A percentile compares a stretch with the other conserved stretches of the same genome.
Evolutionary conservation across 2,113 vertebrate genomes (phyloP).

Genomic region (Brachirus orientalis): DNA sequence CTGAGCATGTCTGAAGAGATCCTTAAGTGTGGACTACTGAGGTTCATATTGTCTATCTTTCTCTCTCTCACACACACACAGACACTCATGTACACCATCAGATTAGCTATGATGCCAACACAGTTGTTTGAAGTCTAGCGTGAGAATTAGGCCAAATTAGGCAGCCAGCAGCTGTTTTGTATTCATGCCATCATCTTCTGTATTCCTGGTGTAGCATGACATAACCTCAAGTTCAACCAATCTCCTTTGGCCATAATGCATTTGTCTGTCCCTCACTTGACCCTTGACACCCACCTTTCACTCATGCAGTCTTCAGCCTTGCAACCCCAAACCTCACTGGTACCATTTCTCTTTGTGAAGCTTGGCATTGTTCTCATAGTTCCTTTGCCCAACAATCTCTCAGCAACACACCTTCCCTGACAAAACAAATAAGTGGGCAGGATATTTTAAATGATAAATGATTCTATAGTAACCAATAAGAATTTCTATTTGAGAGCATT

Average conservation of each 20-base stretch:
- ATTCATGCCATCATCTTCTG: slow-evolving; percentile 58
- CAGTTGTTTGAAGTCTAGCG: slow-evolving; percentile 61
- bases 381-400: slow-evolving; percentile 28
- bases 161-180: slow-evolving; percentile 68
- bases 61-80: neutral
- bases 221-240: slow-evolving; percentile 29
- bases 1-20: slow-evolving; percentile 58
- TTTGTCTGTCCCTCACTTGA: slow-evolving; percentile 22
- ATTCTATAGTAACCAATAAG: no score
- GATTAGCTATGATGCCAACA: slow-evolving; percentile 16
- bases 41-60: slow-evolving; percentile 38
- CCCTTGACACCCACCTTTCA: slow-evolving; percentile 46
- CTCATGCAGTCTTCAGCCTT: slow-evolving; percentile 30
- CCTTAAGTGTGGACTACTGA: slow-evolving; percentile 49
- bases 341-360: slow-evolving; percentile 40
- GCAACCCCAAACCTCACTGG: neutral
- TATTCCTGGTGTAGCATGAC: slow-evolving; percentile 19
- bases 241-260: slow-evolving; percentile 14
- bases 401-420: slow-evolving; percentile 6
- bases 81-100: slow-evolving; percentile 10
- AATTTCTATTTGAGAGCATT: no score
- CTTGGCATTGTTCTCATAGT: slow-evolving; percentile 19
- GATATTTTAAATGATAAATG: no score
- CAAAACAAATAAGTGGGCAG: neutral
- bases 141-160: slow-evolving; percentile 60